A percentile compares a stretch with the other conserved stretches of the same genome.
Evolutionary conservation across 2,113 vertebrate genomes (phyloP).

Genomic region (Ploceus nigricollis): DNA sequence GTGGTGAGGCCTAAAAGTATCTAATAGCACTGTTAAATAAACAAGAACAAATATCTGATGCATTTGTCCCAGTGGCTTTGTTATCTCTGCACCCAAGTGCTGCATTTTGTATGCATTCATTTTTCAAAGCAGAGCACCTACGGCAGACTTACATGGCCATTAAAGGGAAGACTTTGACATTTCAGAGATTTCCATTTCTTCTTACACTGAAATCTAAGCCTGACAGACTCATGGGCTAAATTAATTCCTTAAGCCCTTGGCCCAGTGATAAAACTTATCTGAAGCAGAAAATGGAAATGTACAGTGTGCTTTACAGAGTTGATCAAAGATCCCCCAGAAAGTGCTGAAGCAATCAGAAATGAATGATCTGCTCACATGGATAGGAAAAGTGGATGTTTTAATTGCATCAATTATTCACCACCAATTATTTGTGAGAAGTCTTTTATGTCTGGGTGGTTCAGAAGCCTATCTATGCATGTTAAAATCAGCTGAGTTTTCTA

Average conservation of each 20-base stretch:
- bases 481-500: background rate
- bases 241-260: conserved; percentile 16
- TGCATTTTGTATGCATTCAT: background rate
- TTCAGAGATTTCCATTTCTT: background rate
- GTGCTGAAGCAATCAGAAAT: conserved; percentile 13
- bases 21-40: background rate
- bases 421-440: background rate
- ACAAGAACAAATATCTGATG: background rate
- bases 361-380: background rate
- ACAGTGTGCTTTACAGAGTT: background rate
- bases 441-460: background rate
- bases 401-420: conserved; percentile 18
- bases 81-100: background rate
- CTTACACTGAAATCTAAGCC: background rate
- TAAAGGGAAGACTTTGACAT: background rate
- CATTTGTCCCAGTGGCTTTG: background rate
- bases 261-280: background rate
- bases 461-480: background rate
- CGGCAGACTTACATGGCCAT: background rate
- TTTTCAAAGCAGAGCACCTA: background rate
- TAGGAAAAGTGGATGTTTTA: background rate
- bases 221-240: background rate
- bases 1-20: background rate
- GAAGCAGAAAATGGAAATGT: conserved; percentile 26
- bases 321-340: background rate